A percentile compares a stretch with the other conserved stretches of the same genome.
phyloP scores from a whole-genome alignment of 2,888 invertebrate genomes.

The Tenthredo livida region DNA sequence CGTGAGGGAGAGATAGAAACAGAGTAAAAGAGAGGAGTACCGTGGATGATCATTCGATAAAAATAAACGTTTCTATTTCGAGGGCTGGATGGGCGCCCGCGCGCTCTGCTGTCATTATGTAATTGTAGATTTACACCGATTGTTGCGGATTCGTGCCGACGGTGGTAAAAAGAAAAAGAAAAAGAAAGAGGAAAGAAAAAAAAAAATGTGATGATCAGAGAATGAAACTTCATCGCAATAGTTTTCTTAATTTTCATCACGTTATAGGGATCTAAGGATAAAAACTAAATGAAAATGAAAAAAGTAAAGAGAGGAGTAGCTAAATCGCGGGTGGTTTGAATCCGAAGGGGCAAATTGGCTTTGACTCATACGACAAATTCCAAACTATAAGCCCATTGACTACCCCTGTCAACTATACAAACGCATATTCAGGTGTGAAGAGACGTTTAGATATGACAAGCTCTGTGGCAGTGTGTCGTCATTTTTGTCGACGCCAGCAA shows the following conservation, averaged over 20 bases:
- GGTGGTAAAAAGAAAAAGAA: not conserved
- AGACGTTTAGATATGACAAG: slow-evolving; percentile 39
- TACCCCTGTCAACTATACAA: not conserved
- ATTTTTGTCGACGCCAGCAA: slow-evolving; percentile 20
- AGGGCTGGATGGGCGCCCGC: slow-evolving; percentile 76
- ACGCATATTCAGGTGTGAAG: slow-evolving; percentile 7
- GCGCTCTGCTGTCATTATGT: slow-evolving; percentile 71
- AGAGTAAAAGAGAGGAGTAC: slow-evolving; percentile 68
- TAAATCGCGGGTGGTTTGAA: not conserved
- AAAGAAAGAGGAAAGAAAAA: not conserved
- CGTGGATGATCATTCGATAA: slow-evolving; percentile 74
- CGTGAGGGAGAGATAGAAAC: slow-evolving; percentile 65
- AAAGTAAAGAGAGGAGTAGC: not conserved
- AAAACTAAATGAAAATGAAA: not conserved
- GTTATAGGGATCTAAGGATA: not conserved
- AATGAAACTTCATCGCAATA: not conserved
- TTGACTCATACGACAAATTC: not conserved
- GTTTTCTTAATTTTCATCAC: not conserved
- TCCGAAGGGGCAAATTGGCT: not conserved
- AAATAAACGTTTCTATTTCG: slow-evolving; percentile 76
- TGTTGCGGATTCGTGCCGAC: slow-evolving; percentile 41
- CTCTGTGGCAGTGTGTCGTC: slow-evolving; percentile 34
- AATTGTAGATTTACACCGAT: slow-evolving; percentile 72
- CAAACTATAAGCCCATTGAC: not conserved
- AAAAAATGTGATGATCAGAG: not conserved